Conservation (phyloP, 1,140 invertebrate species). For the Wasmannia auropunctata region DNA sequence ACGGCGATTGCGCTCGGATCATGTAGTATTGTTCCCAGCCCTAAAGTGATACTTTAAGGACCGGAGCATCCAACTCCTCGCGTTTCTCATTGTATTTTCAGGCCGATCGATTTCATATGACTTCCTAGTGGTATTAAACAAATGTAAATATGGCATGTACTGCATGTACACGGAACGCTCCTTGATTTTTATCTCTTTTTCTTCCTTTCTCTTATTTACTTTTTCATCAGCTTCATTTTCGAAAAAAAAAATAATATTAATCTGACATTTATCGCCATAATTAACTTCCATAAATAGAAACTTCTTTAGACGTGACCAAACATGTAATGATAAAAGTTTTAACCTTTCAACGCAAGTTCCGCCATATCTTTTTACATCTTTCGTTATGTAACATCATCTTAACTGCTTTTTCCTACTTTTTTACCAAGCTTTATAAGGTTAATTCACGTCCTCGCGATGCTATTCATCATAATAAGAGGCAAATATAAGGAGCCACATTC, state of each 20-base stretch:
- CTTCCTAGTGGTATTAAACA: not conserved
- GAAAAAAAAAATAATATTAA: slow-evolving; percentile 7
- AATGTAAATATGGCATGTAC: not conserved
- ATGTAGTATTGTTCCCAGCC: slow-evolving; percentile 49
- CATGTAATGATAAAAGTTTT: not conserved
- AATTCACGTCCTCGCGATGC: not conserved
- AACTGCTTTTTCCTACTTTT: not conserved
- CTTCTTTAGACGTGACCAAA: not conserved
- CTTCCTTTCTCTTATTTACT: not conserved
- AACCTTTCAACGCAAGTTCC: not conserved
- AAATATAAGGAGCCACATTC: not conserved
- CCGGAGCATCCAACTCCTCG: not conserved
- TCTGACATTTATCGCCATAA: not conserved
- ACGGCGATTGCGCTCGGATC: slow-evolving; percentile 47
- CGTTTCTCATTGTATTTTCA: slow-evolving; percentile 36
- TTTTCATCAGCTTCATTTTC: not conserved
- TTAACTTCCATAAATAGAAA: not conserved
- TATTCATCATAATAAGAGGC: not conserved
- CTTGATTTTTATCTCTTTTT: not conserved
- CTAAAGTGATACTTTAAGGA: slow-evolving; percentile 50
- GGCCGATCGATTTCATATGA: slow-evolving; percentile 4
- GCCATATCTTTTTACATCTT: not conserved
- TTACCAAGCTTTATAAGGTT: not conserved
- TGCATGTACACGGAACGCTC: not conserved
- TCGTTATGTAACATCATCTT: not conserved